A percentile compares a stretch with the other conserved stretches of the same genome.
Conservation (phyloP, 2,888 invertebrate genomes). For the Noctuana brunneofusca region DNA sequence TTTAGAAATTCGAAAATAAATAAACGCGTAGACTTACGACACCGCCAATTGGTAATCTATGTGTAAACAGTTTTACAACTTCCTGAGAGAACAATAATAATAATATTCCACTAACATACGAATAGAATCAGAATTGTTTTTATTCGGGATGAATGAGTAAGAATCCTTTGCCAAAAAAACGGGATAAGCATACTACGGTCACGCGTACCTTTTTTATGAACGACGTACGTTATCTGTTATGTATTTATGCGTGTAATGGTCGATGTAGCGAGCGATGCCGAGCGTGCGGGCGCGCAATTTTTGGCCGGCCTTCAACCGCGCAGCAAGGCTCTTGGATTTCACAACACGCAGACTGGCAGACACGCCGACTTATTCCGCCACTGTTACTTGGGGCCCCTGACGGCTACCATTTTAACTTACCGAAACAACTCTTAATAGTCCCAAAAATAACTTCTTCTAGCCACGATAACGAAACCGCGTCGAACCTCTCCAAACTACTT, state of each 20-base stretch:
- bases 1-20: constrained; percentile 75
- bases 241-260: constrained; percentile 59
- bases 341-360: constrained; percentile 50
- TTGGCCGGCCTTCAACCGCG: constrained; percentile 75
- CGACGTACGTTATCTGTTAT: constrained; percentile 50
- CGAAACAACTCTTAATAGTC: neutral
- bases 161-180: constrained; percentile 4
- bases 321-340: constrained; percentile 72
- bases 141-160: constrained; percentile 1
- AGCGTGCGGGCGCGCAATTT: constrained; percentile 58
- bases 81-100: constrained; percentile 64
- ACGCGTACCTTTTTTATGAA: constrained; percentile 14
- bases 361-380: constrained; percentile 43
- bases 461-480: neutral
- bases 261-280: constrained; percentile 55
- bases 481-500: constrained; percentile 11
- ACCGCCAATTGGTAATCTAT: constrained; percentile 66
- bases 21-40: constrained; percentile 49
- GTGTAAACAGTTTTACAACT: constrained; percentile 72
- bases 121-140: neutral
- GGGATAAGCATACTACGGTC: constrained; percentile 5
- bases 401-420: constrained; percentile 8
- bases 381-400: constrained; percentile 20
- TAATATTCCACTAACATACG: constrained; percentile 20
- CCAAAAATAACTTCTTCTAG: constrained; percentile 2